phyloP scores from a whole-genome alignment of 2,888 invertebrate species.

The Erpobdella octoculata region DNA sequence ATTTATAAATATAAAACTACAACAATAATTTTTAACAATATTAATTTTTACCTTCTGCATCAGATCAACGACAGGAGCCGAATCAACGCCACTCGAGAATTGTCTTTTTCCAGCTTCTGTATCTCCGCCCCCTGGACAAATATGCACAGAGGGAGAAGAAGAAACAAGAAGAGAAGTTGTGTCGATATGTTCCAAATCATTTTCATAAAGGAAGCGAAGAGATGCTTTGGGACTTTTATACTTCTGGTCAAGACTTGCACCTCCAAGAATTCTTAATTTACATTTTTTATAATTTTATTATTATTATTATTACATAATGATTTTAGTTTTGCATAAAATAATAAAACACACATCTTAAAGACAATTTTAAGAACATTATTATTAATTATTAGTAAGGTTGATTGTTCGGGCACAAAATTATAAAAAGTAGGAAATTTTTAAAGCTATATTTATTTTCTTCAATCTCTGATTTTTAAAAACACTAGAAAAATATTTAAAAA shows the following conservation, averaged over 20 bases:
- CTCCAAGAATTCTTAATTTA: conserved; percentile 25
- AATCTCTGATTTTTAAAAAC: too few species aligned
- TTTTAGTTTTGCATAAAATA: neutral
- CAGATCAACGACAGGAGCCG: neutral
- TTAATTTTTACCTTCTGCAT: too few species aligned
- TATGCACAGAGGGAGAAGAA: neutral
- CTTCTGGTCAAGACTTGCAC: conserved; percentile 10
- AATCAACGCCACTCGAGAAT: neutral
- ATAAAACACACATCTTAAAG: neutral
- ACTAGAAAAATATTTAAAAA: too few species aligned
- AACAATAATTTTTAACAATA: too few species aligned
- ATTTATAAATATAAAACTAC: too few species aligned
- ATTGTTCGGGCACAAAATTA: too few species aligned
- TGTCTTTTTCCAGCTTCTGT: too few species aligned
- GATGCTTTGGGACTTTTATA: conserved; percentile 15
- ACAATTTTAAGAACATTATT: neutral
- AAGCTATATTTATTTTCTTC: too few species aligned
- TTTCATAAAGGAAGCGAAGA: conserved; percentile 15
- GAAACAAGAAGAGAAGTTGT: neutral
- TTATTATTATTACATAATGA: neutral
- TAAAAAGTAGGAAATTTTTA: too few species aligned
- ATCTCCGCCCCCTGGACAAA: too few species aligned
- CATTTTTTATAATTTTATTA: neutral
- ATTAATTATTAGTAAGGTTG: too few species aligned
- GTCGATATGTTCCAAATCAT: neutral